phyloP scores from a whole-genome alignment of 2,797 vertebrate species.

The Acropternis orthonyx region DNA sequence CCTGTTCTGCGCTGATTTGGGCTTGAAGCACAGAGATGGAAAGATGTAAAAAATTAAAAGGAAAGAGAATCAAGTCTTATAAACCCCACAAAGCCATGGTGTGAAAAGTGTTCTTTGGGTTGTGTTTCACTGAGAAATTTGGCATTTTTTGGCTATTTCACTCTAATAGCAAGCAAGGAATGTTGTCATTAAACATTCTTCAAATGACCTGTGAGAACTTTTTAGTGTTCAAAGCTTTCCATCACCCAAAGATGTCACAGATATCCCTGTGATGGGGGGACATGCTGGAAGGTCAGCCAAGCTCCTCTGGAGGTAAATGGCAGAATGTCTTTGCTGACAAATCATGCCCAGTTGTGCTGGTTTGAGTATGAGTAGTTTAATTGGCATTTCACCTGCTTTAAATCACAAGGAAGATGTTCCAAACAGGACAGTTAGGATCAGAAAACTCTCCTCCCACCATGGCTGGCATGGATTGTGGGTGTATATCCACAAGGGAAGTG shows the following conservation, averaged over 20 bases:
- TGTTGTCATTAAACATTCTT: background rate
- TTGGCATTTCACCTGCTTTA: background rate
- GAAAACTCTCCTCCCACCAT: background rate
- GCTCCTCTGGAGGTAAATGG: background rate
- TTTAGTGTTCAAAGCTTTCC: background rate
- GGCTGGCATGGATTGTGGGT: background rate
- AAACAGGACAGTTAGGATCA: background rate
- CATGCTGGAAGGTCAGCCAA: background rate
- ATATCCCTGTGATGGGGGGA: background rate
- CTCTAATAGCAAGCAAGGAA: background rate
- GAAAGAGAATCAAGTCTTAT: background rate
- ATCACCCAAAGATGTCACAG: background rate
- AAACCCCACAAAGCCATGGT: background rate
- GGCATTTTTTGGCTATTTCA: background rate
- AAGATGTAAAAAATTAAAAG: background rate
- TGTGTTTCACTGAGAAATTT: background rate
- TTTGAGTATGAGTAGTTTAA: background rate
- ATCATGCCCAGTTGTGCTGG: background rate
- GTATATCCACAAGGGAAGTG: background rate
- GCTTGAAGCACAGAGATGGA: background rate
- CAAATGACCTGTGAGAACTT: background rate
- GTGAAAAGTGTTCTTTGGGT: background rate
- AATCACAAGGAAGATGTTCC: background rate
- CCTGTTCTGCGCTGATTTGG: background rate
- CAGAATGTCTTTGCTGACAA: background rate